phyloP scores from a whole-genome alignment of 2,113 vertebrate genomes.

The Gymnorhina tibicen region DNA sequence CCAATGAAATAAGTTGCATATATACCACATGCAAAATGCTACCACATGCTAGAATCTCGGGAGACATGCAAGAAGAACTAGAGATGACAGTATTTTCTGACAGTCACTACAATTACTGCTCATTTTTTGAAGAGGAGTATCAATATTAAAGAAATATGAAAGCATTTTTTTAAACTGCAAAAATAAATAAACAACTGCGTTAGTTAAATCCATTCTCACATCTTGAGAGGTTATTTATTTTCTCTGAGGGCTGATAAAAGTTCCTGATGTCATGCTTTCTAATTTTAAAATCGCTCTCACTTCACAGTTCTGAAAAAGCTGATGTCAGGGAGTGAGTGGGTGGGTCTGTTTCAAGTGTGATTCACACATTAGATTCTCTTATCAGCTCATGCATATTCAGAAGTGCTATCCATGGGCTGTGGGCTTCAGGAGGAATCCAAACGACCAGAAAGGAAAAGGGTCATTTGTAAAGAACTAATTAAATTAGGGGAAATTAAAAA shows the following conservation, averaged over 20 bases:
- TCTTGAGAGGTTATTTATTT: constrained; percentile 77
- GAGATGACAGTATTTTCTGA: constrained; percentile 29
- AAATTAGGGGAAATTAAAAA: not conserved
- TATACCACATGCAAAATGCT: constrained; percentile 30
- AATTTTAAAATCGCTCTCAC: constrained; percentile 79
- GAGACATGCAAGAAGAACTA: not conserved
- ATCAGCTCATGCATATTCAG: constrained; percentile 76
- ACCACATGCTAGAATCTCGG: not conserved
- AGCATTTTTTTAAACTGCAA: constrained; percentile 46
- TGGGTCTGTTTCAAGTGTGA: constrained; percentile 79
- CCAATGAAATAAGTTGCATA: not conserved
- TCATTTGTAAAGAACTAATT: not conserved
- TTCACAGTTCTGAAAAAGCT: constrained; percentile 77
- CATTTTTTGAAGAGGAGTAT: constrained; percentile 15
- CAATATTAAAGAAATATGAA: constrained; percentile 49
- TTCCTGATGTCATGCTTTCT: constrained; percentile 78
- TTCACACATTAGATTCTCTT: constrained; percentile 76
- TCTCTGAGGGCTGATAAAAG: constrained; percentile 75
- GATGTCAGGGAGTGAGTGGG: constrained; percentile 75
- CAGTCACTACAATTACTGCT: constrained; percentile 62
- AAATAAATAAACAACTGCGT: constrained; percentile 69
- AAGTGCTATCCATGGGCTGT: constrained; percentile 55
- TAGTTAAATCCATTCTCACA: constrained; percentile 59
- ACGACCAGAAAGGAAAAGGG: not conserved
- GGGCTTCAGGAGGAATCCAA: not conserved